phyloP scores from a whole-genome alignment of 2,797 vertebrate genomes.

The Hippocampus kuda region DNA sequence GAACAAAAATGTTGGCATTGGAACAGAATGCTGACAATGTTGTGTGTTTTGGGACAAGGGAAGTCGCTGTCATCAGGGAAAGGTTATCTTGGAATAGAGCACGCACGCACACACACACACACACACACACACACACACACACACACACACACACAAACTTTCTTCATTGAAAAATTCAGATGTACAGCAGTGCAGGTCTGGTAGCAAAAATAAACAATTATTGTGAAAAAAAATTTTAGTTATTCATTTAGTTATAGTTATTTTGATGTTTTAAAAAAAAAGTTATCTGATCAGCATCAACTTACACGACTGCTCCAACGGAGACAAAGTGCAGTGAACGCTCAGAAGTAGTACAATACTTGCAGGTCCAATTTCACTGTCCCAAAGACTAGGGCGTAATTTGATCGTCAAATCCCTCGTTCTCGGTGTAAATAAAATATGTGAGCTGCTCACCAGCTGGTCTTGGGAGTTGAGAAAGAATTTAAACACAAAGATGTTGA shows the following conservation, averaged over 20 bases:
- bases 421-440: constrained; percentile 45
- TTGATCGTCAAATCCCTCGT: constrained; percentile 14
- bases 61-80: constrained; percentile 26
- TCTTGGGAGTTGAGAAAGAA: background rate
- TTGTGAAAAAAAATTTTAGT: too few species aligned
- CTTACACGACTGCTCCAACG: constrained; percentile 16
- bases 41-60: constrained; percentile 13
- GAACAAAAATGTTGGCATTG: background rate
- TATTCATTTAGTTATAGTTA: too few species aligned
- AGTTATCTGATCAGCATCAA: constrained; percentile 1
- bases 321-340: constrained; percentile 10
- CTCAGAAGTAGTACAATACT: constrained; percentile 15
- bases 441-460: constrained; percentile 17
- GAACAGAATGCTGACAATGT: too few species aligned
- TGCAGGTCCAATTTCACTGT: constrained; percentile 44
- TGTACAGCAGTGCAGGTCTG: background rate
- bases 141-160: background rate
- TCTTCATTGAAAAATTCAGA: background rate
- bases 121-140: too few species aligned
- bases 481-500: background rate
- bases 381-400: constrained; percentile 36
- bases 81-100: constrained; percentile 6
- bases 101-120: too few species aligned
- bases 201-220: too few species aligned
- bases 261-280: background rate